Evolutionary conservation across 2,888 invertebrate genomes (phyloP), one percentile per base, ranked within the genome.

Genomic region (Drosophila paracracens): DNA sequence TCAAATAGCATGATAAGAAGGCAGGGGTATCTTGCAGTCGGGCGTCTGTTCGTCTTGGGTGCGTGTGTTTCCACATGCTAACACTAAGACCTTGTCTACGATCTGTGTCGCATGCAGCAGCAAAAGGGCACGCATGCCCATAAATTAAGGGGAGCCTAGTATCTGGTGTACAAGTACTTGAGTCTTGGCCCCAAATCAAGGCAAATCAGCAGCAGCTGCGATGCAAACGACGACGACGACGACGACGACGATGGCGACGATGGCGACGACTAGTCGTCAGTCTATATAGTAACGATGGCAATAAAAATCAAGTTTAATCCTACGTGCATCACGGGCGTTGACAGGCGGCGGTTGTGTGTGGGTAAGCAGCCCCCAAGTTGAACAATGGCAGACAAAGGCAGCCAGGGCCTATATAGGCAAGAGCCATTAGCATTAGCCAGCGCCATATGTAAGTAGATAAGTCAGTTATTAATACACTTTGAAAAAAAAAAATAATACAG

Each of bases 301-400:
- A 87, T 90, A 88, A 86, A 89, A 83, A 89, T 87, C 87, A 83
- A 88, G 85, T 87, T 87, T 88, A 90, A 89, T 83, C 89, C 90
- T 88, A 87, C 90, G 88, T 89, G 87, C 82, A 78, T 78, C 79
- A 76, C 75, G 74, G 85, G 82, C 87, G 89, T 82, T 88, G 89
- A 89, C 84, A 89, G 86, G 62, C 81, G 61, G 64, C 80, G 60
- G 65, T 67, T 78, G 69, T 71, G 78, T 76, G 83, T 78, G 80
- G 77, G 75, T 76, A 83, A 83, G 40, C 54, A 65, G 63, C 65
- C 66, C 57, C 59, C 58, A 61, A 72, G 62, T 70, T 31, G 61
- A 78, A 78, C 83, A 82, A 84, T 67, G 74, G 74, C 72, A 78
- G 72, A 69, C 85, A 81, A 81, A 73, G 81, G 56, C 76, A 73